Evolutionary conservation across 2,113 vertebrate genomes (phyloP), one percentile per base, ranked within the genome.

Genomic region (Trogon surrucura): DNA sequence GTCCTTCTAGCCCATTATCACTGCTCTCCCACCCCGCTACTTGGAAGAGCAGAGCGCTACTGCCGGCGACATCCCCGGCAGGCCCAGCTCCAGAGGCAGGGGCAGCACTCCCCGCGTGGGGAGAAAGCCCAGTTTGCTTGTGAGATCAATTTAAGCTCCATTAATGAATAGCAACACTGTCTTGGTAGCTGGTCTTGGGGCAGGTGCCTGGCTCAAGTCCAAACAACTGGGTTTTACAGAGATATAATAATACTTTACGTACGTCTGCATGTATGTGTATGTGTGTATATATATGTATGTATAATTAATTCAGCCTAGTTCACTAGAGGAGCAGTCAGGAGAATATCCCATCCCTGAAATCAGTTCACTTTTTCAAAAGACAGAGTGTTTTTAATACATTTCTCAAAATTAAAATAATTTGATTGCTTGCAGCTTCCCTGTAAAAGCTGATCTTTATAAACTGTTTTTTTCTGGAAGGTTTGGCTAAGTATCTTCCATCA

Each of bases 191-290:
- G 36, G 10, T 67, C 71, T 15, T 29, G 29, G 62, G 62, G 51
- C 38, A 48, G 48, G 19, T 41, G 34, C 71, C 61, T 79, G 66
- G 38, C 84, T 88, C 20, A 27, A 51, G 32, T 11, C 70, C 74
- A 65, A 8, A 26, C 18, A 47, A 17, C 5, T 58, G 22, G 32
- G 86, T 48, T 69, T 7, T 45, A 50, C 10, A 14, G 26, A 16
- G 8, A 16, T 13, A 25, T 4, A 34, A 47, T 50, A 69, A 56
- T 38, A 38, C 56, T 77, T 0, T 25, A 1, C 9, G 11, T 34
- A 1, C 29, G 11, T 41, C 56, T 77, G 0, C 22, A 1, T 11
- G 11, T 34, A 1, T n/a, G 11, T 70, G 2, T 66, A 2, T 56
- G 4, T 34, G 1, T 7, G 19, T 38, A 0, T 51, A 3, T 20